A percentile compares a stretch with the other conserved stretches of the same genome.
phyloP scores from a whole-genome alignment of 2,113 vertebrate species.

The Pogonocichla stellata region DNA sequence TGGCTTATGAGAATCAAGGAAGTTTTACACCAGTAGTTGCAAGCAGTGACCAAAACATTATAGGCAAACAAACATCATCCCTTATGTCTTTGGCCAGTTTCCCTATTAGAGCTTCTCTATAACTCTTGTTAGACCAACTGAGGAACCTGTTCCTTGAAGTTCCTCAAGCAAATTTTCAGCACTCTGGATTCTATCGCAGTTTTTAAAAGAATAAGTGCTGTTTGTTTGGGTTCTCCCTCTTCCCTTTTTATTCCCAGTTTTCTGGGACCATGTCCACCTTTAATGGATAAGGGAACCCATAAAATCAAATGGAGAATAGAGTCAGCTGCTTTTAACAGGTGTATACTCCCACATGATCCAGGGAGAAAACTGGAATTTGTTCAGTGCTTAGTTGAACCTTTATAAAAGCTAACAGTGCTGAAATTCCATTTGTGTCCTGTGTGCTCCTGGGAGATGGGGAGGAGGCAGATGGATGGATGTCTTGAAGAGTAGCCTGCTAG shows the following conservation, averaged over 20 bases:
- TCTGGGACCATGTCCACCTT: background rate
- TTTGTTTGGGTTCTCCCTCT: background rate
- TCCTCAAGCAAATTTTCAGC: conserved; percentile 43
- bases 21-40: conserved; percentile 50
- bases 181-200: conserved; percentile 18
- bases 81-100: background rate
- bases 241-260: background rate
- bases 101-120: background rate
- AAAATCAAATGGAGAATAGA: background rate
- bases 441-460: background rate
- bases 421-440: background rate
- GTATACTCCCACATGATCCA: background rate
- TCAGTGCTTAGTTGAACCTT: background rate
- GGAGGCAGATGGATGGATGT: rapidly evolving
- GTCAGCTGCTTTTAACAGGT: background rate
- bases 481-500: background rate
- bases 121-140: background rate
- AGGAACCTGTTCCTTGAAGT: background rate
- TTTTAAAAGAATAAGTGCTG: conserved; percentile 6
- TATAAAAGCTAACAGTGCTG: background rate
- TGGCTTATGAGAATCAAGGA: conserved; percentile 60
- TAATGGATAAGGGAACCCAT: background rate
- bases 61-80: background rate
- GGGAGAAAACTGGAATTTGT: background rate
- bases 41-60: background rate